Conservation (phyloP, 2,113 vertebrate species). For the Eptesicus fuscus region DNA sequence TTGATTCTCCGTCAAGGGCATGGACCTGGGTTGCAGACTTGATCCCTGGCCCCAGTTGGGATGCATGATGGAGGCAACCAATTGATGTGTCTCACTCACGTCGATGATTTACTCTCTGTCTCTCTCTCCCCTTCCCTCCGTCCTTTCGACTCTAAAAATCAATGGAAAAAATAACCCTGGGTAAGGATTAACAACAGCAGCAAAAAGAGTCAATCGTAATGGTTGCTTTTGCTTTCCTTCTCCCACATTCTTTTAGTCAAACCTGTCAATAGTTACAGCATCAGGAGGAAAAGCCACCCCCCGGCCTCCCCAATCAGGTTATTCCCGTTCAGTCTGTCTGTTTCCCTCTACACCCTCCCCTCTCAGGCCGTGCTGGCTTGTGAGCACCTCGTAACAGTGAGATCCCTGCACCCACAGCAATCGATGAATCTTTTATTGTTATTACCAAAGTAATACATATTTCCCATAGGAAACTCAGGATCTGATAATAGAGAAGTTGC, state of each 20-base stretch:
- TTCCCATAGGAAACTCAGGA: neutral
- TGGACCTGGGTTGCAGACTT: neutral
- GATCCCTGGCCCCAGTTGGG: neutral
- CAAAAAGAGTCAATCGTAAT: constrained; percentile 33
- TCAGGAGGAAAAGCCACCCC: neutral
- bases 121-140: neutral
- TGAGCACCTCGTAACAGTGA: neutral
- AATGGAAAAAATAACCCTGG: neutral
- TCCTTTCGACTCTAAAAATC: neutral
- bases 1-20: neutral
- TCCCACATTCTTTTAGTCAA: neutral
- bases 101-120: neutral
- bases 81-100: neutral
- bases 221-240: neutral
- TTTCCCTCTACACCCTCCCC: neutral
- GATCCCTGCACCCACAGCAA: neutral
- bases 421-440: neutral
- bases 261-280: neutral
- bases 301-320: fast-evolving
- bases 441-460: neutral
- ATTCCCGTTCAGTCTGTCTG: neutral
- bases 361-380: neutral
- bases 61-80: neutral
- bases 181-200: neutral
- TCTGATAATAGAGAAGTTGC: neutral